Evolutionary conservation across 1,140 invertebrate species (phyloP), one percentile per base, ranked within the genome.

Genomic region (Heliconius eleuchia): DNA sequence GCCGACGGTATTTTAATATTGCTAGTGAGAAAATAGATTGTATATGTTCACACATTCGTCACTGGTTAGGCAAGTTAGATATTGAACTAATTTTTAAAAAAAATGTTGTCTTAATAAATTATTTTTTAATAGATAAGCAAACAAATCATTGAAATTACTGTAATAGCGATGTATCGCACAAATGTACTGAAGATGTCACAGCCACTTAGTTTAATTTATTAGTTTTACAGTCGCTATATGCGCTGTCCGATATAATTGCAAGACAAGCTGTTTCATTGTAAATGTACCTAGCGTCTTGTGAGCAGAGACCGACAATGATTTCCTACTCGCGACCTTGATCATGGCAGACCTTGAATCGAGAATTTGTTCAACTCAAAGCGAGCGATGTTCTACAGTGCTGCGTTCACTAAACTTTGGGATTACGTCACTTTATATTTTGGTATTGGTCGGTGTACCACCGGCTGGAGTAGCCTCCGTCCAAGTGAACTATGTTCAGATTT

Each of bases 321-420:
- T 87, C 83, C 84, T 84, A 77, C 78, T 78, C 72, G 71, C 89
- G 88, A 85, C 90, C 90, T 92, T 92, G 89, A 87, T 83, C 82
- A 80, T 75, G 80, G 85, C 84, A 85, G 86, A 89, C 89, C 90
- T 92, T 92, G 89, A 87, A 86, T 86, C 78, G 82, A 84, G 84
- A 85, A 84, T 85, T 84, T 84, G 80, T 86, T 81, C 76, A 60
- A 80, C 84, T 83, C 83, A 75, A 79, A 81, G 83, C 88, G 82
- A 82, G 83, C 88, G 87, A 83, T 81, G 83, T 82, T 80, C 83
- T 73, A 80, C 84, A 77, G 80, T 70, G 74, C 72, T 83, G 89
- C 91, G 91, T 92, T 92, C 90, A 92, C 90, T 91, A 92, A 92
- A 92, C 91, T 91, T 89, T 92, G 84, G 66, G 76, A 87, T 92